Conservation (phyloP, 2,888 invertebrate species). For the Drosophila cracens region DNA sequence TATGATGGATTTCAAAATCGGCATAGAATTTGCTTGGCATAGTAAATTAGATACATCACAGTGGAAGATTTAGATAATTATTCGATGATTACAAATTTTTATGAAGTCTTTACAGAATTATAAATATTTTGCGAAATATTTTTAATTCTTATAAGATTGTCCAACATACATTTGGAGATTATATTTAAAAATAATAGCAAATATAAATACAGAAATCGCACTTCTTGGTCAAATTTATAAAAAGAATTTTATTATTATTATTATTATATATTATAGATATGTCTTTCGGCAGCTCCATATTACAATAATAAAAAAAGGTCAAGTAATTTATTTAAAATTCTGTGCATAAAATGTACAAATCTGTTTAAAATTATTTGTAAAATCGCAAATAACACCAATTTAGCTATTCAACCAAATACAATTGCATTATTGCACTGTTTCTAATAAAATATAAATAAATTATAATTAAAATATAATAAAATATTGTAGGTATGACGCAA, state of each 20-base stretch:
- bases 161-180: too few species aligned
- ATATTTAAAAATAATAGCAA: not conserved
- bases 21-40: not conserved
- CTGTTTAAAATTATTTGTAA: not conserved
- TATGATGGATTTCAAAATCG: not conserved
- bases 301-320: not conserved
- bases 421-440: not conserved
- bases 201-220: not conserved
- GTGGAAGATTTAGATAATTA: not conserved
- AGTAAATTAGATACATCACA: not conserved
- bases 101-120: not conserved
- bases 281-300: not conserved
- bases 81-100: not conserved
- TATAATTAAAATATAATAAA: constrained; percentile 9
- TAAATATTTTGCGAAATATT: not conserved
- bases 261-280: not conserved
- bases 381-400: not conserved
- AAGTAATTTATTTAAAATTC: not conserved
- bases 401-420: not conserved
- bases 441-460: not conserved
- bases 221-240: not conserved
- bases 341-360: not conserved
- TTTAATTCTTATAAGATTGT: not conserved
- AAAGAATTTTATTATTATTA: not conserved
- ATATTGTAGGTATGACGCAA: not conserved